Evolutionary conservation across 2,797 vertebrate species (phyloP).

Genomic region (Podargus strigoides): DNA sequence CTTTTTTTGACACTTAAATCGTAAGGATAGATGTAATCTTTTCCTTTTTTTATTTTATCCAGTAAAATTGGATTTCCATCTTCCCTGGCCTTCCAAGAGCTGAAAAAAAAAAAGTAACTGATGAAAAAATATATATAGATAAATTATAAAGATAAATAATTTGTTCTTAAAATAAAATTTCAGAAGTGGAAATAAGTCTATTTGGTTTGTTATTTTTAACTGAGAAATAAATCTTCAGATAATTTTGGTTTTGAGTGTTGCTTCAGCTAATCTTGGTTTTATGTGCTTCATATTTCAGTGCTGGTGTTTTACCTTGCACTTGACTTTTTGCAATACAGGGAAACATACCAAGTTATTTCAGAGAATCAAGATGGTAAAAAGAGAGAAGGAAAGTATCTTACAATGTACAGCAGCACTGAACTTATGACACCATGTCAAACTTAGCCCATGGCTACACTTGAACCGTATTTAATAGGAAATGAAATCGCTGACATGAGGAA

Average conservation of each 20-base stretch:
- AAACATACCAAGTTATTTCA: background rate
- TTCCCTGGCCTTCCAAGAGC: background rate
- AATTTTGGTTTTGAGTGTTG: background rate
- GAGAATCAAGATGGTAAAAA: background rate
- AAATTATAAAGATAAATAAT: background rate
- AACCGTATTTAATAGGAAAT: slow-evolving; percentile 5
- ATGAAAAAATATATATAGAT: too few species aligned
- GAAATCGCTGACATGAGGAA: background rate
- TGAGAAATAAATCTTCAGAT: background rate
- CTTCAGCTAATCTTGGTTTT: background rate
- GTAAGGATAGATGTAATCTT: background rate
- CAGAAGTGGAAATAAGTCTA: background rate
- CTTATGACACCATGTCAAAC: background rate
- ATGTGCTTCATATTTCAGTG: background rate
- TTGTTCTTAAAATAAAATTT: background rate
- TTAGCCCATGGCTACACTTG: background rate
- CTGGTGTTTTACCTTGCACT: background rate
- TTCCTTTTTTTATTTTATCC: background rate
- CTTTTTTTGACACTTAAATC: background rate
- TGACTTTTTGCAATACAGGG: background rate
- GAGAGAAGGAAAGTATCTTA: background rate
- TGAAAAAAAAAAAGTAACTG: background rate
- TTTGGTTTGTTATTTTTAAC: background rate
- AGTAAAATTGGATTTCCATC: background rate
- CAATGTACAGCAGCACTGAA: background rate